Evolutionary conservation across 2,113 vertebrate genomes (phyloP), one percentile per base, ranked within the genome.

Genomic region (Ameiurus melas): DNA sequence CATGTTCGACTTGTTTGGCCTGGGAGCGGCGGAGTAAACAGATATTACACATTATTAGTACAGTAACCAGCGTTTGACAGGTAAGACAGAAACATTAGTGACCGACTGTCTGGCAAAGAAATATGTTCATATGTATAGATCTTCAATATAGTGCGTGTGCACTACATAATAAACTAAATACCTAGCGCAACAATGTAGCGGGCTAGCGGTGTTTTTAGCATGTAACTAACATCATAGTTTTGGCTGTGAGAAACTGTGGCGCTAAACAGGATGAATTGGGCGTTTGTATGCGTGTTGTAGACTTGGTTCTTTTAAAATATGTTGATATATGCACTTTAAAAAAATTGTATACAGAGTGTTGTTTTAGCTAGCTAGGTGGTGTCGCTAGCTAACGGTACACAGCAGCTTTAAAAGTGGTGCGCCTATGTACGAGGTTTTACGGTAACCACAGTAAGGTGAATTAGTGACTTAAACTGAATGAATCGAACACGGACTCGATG

Each of bases 1-100:
- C 27, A 43, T 70, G 3, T 62, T 91, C 89, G 75, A 87, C 85
- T 90, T 25, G 51, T 90, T 39, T 62, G 70, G 88, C 83, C 88
- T 91, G 77, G 25, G 7, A 16, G 16, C 39, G 33, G n/a, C n/a
- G 33, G 39, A 10, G 68, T 86, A 60, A 83, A 20, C n/a, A n/a
- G n/a, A 47, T 20, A 33, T 79, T n/a, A 5, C 20, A 58, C n/a
- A 0, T 85, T 90, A 82, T 87, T 39, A 57, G 30, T 70, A 47
- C 39, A 78, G 30, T 27, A 71, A 79, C n/a, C 51, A 84, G 75
- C 55, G 22, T 81, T 88, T 89, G 90, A 75, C 87, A 89, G 87
- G 87, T 89, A 89, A 71, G 73, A 70, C 27, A 66, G 4, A 85
- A 22, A 19, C 20, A n/a, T 14, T 43, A 81, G 75, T 19, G 53